These are phyloP conservation scores for Leiothrix lutea DNA, from an alignment of 2,113 vertebrate species.

Conservation along the genomic window DNA sequence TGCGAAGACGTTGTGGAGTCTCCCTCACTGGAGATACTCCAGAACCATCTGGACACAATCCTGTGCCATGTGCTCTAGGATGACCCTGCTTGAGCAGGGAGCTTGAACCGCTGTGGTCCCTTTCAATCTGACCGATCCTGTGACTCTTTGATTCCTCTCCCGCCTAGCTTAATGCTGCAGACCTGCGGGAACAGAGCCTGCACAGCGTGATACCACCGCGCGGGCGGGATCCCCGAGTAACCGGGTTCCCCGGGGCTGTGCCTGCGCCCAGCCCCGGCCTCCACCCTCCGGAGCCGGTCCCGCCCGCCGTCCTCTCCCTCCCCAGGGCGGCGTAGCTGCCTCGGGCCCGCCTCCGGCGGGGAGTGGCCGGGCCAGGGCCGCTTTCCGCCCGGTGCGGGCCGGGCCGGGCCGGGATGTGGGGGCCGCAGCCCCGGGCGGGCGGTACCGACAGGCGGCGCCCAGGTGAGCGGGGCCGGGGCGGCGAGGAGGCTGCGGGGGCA, in stretches of 20 bases:
- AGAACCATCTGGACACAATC: neutral
- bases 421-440: neutral
- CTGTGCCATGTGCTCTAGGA: neutral
- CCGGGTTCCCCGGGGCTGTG: accelerated
- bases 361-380: neutral
- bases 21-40: neutral
- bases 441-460: neutral
- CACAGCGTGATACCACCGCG: accelerated
- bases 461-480: neutral
- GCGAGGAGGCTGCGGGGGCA: neutral
- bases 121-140: neutral
- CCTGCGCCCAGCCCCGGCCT: accelerated
- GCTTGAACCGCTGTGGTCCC: too few relatives aligned
- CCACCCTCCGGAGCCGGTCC: neutral
- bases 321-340: neutral
- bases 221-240: neutral
- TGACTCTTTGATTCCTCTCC: neutral
- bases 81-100: neutral
- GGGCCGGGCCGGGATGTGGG: neutral
- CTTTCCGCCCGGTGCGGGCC: too few relatives aligned
- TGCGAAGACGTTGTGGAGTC: too few relatives aligned
- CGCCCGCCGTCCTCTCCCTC: neutral
- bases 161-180: neutral
- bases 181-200: accelerated
- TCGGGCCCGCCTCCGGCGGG: conserved; percentile 5